phyloP scores from a whole-genome alignment of 2,113 vertebrate genomes.

The Sceloporus tristichus region DNA sequence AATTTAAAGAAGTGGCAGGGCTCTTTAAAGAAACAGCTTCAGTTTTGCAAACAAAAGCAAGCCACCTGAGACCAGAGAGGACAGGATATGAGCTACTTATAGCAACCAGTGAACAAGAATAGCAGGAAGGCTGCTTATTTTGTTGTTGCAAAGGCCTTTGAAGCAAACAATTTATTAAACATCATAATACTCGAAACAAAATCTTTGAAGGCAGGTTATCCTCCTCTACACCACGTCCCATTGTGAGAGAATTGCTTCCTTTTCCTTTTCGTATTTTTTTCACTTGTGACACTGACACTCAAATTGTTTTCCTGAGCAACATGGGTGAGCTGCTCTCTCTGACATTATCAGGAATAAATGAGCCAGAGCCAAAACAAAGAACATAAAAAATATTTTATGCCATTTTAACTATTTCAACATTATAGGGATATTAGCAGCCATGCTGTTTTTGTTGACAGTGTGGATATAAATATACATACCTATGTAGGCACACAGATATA shows the following conservation, averaged over 20 bases:
- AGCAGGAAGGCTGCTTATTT: conserved; percentile 93
- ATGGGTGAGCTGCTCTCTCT: conserved; percentile 19
- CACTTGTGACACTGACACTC: conserved; percentile 87
- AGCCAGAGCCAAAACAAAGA: conserved; percentile 17
- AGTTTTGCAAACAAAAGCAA: conserved; percentile 91
- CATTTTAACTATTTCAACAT: conserved; percentile 36
- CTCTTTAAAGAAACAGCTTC: conserved; percentile 79
- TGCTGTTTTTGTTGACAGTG: conserved; percentile 35
- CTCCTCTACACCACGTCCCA: conserved; percentile 87
- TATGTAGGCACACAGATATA: conserved; percentile 23
- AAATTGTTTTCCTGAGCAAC: conserved; percentile 69
- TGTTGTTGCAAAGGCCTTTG: conserved; percentile 85
- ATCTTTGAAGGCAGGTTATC: conserved; percentile 98
- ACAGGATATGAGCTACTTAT: conserved; percentile 99
- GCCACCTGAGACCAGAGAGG: conserved; percentile 95
- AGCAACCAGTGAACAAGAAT: conserved; percentile 95
- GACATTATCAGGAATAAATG: conserved; percentile 43
- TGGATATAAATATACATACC: conserved; percentile 53
- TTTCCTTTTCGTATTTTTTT: conserved; percentile 88
- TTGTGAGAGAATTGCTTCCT: conserved; percentile 97
- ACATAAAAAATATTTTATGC: conserved; percentile 37
- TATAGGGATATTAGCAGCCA: conserved; percentile 44
- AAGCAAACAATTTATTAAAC: conserved; percentile 96
- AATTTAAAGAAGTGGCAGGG: conserved; percentile 84
- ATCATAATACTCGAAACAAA: conserved; percentile 87